Conservation (phyloP, 2,797 vertebrate species). For the Muraenolepis orangiensis region DNA sequence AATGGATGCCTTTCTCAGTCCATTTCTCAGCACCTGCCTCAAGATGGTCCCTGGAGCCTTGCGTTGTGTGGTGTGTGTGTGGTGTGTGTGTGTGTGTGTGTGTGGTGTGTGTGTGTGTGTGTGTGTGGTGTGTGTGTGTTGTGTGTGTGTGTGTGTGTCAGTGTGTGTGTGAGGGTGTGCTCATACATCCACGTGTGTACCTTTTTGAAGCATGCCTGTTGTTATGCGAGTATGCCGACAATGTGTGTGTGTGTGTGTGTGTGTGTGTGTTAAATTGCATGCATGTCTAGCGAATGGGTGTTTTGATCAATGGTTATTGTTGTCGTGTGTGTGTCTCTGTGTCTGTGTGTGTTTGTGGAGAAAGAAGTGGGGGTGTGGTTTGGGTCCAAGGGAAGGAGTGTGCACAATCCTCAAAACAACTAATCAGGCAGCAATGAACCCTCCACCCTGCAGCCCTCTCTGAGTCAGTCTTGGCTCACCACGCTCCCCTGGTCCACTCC, state of each 20-base stretch:
- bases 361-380: slow-evolving; percentile 3
- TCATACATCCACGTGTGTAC: background rate
- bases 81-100: too few relatives aligned
- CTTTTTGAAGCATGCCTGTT: background rate
- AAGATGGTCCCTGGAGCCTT: slow-evolving; percentile 38
- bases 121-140: slow-evolving; percentile 28
- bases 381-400: slow-evolving; percentile 38
- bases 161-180: slow-evolving; percentile 1
- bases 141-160: slow-evolving; percentile 19
- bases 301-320: slow-evolving; percentile 1
- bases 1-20: slow-evolving; percentile 51
- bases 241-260: slow-evolving; percentile 10
- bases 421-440: slow-evolving; percentile 49
- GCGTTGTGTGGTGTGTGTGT: too few relatives aligned
- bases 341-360: slow-evolving; percentile 20
- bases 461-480: slow-evolving; percentile 61
- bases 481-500: slow-evolving; percentile 37
- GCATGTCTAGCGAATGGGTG: slow-evolving; percentile 2
- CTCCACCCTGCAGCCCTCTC: slow-evolving; percentile 45
- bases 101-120: too few relatives aligned
- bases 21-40: slow-evolving; percentile 55
- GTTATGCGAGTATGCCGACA: background rate
- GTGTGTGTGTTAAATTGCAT: background rate
- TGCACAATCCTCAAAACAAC: slow-evolving; percentile 49
- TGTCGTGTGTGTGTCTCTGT: slow-evolving; percentile 21